Percentiles rank a stretch among this genome's conserved stretches.
Conservation (phyloP, 2,888 invertebrate species). For the Oligia strigilis region DNA sequence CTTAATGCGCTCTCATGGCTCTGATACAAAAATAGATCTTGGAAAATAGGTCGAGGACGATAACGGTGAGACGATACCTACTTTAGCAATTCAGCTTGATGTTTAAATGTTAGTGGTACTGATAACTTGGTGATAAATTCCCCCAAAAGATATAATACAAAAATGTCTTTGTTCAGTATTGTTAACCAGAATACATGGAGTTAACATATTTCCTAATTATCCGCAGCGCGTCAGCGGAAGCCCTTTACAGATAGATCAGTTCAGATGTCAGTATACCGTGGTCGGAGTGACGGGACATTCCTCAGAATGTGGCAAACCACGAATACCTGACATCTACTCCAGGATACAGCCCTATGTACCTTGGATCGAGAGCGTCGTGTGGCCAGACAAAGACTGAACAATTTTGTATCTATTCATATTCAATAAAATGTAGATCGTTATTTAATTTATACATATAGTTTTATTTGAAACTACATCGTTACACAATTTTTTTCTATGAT, state of each 20-base stretch:
- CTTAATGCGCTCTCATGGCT: not conserved
- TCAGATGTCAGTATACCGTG: constrained; percentile 86
- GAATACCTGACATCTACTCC: constrained; percentile 90
- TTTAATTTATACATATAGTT: not conserved
- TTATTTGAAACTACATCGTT: not conserved
- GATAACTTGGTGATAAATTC: not conserved
- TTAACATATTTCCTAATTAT: not conserved
- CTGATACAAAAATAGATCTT: not conserved
- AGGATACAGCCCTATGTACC: constrained; percentile 87
- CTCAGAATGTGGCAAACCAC: constrained; percentile 77
- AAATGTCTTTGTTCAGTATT: not conserved
- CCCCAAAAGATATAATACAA: no score
- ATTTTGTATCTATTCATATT: constrained; percentile 12
- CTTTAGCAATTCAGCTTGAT: not conserved
- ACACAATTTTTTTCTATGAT: not conserved
- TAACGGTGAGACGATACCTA: not conserved
- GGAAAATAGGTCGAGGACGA: not conserved
- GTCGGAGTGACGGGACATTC: constrained; percentile 88
- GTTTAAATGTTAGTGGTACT: not conserved
- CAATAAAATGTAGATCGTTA: constrained; percentile 20
- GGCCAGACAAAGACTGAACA: constrained; percentile 79
- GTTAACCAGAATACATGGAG: not conserved
- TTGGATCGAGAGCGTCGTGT: constrained; percentile 91
- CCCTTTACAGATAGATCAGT: constrained; percentile 61
- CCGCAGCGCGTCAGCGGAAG: constrained; percentile 55